Evolutionary conservation across 2,888 invertebrate genomes (phyloP), one percentile per base, ranked within the genome.

Genomic region (Linnaemya vulpina): DNA sequence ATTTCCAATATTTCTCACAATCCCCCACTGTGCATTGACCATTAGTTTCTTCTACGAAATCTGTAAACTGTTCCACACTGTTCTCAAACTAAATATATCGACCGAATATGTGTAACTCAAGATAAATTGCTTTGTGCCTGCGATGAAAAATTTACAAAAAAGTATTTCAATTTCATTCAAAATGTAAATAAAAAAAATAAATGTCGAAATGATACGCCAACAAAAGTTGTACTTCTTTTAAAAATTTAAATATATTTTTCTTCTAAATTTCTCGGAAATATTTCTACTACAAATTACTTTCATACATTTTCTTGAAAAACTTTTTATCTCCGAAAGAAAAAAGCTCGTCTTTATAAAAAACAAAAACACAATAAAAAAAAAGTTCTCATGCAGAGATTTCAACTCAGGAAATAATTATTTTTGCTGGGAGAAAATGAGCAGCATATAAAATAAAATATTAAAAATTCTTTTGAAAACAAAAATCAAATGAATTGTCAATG

Each of bases 121-220:
- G 13, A 20, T n/a, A 38, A 60, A n/a, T 13, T 49, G n/a, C 17
- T 40, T 7, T 8, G 10, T 51, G 51, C 3, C 7, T 11, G 7
- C 20, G 10, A 20, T 17, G n/a, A 40, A 55, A 49, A 49, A 38
- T 43, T 8, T 17, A 63, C 10, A 70, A n/a, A 55, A 55, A 77
- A 83, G n/a, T 77, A 83, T 78, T 83, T 83, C 51, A 77, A 83
- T 83, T 67, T 83, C 53, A 60, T 83, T 77, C 5, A 22, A 73
- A 67, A 83, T 67, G 51, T 22, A 58, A 65, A 11, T 60, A 35
- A 25, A 74, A 62, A 30, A 22, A 20, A n/a, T 62, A 22, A 20
- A 40, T 38, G 20, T 13, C 17, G 0, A 40, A 63, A 63, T 62
- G 20, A 40, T 20, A 62, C 38, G 17, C 8, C 13, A 40, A 58